Conservation (phyloP, 2,797 vertebrate genomes). For the Chelidonichthys spinosus region DNA sequence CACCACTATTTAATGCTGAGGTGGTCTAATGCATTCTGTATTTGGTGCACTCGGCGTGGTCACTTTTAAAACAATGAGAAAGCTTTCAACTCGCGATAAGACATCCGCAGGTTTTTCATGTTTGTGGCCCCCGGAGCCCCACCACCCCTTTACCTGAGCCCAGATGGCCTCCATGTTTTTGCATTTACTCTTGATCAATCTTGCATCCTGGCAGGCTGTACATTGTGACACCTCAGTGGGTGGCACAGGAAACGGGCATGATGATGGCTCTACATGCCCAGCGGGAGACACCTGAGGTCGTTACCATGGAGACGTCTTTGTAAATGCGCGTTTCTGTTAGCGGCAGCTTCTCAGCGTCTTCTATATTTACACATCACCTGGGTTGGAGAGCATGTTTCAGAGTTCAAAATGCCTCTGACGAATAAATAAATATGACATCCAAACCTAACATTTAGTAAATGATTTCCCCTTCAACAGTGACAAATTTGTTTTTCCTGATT, state of each 20-base stretch:
- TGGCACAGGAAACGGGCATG: conserved; percentile 77
- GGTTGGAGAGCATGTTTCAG: neutral
- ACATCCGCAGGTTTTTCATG: conserved; percentile 10
- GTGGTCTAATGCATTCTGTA: conserved; percentile 43
- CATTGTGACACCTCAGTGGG: conserved; percentile 68
- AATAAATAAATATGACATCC: conserved; percentile 10
- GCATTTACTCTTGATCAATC: conserved; percentile 50
- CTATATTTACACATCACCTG: conserved; percentile 22
- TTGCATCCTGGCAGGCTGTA: conserved; percentile 66
- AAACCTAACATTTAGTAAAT: neutral
- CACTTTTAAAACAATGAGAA: conserved; percentile 24
- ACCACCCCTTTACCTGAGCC: conserved; percentile 46
- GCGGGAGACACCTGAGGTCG: conserved; percentile 72
- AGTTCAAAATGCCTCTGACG: conserved; percentile 4
- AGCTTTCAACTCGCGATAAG: conserved; percentile 20
- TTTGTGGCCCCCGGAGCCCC: neutral
- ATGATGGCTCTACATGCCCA: conserved; percentile 62
- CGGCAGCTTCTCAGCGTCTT: conserved; percentile 32
- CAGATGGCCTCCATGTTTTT: conserved; percentile 68
- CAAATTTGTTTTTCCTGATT: neutral
- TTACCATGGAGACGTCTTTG: conserved; percentile 65
- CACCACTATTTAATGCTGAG: conserved; percentile 68
- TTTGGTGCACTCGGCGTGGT: conserved; percentile 10
- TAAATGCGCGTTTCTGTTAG: conserved; percentile 38
- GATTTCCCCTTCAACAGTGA: neutral